These are phyloP conservation scores for Metridium senile DNA, from an alignment of 92 coral and sea anemone species.

Conservation along the genomic window DNA sequence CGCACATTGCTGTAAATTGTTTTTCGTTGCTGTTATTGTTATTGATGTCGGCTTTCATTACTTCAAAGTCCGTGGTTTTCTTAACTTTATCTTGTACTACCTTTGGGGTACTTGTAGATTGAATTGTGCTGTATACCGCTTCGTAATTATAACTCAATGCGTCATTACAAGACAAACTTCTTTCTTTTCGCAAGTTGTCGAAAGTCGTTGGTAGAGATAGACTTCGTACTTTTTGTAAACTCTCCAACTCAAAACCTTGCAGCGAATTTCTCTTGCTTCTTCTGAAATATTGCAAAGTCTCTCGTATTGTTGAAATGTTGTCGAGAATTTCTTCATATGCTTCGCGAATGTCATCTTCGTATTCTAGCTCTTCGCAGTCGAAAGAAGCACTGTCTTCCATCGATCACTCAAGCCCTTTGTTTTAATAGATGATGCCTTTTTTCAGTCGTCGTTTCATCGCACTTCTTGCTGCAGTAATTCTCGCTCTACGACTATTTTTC, in stretches of 20 bases:
- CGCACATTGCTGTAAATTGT: background rate
- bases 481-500: too few species aligned
- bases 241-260: constrained; percentile 5
- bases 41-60: background rate
- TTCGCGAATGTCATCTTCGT: constrained; percentile 16
- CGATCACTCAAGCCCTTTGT: background rate
- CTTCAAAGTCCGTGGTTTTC: background rate
- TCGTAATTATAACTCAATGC: background rate
- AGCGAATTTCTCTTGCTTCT: background rate
- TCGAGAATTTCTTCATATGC: constrained; percentile 18
- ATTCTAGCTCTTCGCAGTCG: background rate
- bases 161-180: background rate
- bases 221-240: background rate
- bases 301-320: constrained; percentile 17
- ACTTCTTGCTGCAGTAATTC: too few species aligned
- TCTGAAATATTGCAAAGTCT: constrained; percentile 3
- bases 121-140: background rate
- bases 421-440: too few species aligned
- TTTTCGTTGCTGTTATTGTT: background rate
- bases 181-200: background rate
- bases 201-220: background rate
- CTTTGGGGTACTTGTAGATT: background rate
- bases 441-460: too few species aligned
- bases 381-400: background rate
- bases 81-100: background rate